Evolutionary conservation across 1,140 invertebrate genomes (phyloP), one percentile per base, ranked within the genome.

Genomic region (Pogonus chalceus): DNA sequence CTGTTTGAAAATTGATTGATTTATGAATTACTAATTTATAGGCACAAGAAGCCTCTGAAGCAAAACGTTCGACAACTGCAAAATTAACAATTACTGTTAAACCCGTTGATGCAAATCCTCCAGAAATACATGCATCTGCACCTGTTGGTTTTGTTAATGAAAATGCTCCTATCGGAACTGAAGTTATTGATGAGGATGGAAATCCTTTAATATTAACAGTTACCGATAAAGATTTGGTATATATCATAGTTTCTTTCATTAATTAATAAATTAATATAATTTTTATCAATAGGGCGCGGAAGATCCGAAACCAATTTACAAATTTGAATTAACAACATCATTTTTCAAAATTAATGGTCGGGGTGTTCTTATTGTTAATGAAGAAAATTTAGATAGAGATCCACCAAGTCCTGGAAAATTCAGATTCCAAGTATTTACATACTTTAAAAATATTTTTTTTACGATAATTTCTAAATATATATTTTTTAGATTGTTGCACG

Each of bases 351-450:
- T 93, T 49, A 84, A 90, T 53, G 72, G 78, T 49, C 77, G 84
- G 35, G 86, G 87, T 1, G 73, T 77, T 46, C 67, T 94, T 4
- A 74, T 90, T 1, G 89, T 93, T 0, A 85, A 85, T 60, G 85
- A 90, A 65, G 84, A 90, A 58, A 83, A 85, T 65, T 70, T 94
- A 37, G 91, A 94, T 65, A 75, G 90, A 50, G 91, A 94, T 73
- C 85, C 88, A 2, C 91, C 91, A 0, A 90, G 85, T 67, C 85
- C 85, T 0, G 85, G 85, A 46, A 82, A 82, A 62, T 90, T 89
- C 61, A 82, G 84, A 58, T 92, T 93, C 66, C 84, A 87, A 69
- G 81, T 83, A 62, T 56, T 51, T 43, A 31, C 12, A 22, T 43
- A 3, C 14, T 55, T 49, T 31, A 47, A 1, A 20, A 55, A 23